Conservation (phyloP, 2,113 vertebrate species). For the Brachionichthys hirsutus region DNA sequence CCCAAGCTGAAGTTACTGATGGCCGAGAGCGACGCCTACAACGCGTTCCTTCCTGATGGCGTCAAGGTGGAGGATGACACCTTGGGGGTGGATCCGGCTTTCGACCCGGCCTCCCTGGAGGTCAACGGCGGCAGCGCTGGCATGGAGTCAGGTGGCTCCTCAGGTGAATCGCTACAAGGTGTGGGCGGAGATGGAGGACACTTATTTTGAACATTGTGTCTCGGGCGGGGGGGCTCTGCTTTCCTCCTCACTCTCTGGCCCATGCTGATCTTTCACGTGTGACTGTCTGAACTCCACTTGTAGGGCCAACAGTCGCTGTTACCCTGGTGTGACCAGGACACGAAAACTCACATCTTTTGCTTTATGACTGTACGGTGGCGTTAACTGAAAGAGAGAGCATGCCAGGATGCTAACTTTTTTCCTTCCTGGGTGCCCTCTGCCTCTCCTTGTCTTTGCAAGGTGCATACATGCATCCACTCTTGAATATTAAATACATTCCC, state of each 20-base stretch:
- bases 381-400: conserved; percentile 34
- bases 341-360: conserved; percentile 48
- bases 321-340: conserved; percentile 62
- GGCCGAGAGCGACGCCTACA: conserved; percentile 89
- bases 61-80: conserved; percentile 89
- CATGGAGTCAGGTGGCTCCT: conserved; percentile 69
- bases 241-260: conserved; percentile 61
- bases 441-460: conserved; percentile 58
- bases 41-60: conserved; percentile 86
- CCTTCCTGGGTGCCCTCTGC: conserved; percentile 47
- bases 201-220: conserved; percentile 72
- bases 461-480: conserved; percentile 56
- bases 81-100: conserved; percentile 78
- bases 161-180: conserved; percentile 74
- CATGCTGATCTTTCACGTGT: conserved; percentile 60
- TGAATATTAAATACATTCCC: conserved; percentile 71
- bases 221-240: conserved; percentile 42
- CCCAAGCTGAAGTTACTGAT: conserved; percentile 91
- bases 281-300: conserved; percentile 63
- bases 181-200: conserved; percentile 73
- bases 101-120: conserved; percentile 78
- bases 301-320: conserved; percentile 43
- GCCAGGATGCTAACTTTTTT: conserved; percentile 37
- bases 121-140: conserved; percentile 51
- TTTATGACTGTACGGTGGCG: conserved; percentile 54